Conservation (phyloP, 2,888 invertebrate genomes). For the Eilema sororculum region DNA sequence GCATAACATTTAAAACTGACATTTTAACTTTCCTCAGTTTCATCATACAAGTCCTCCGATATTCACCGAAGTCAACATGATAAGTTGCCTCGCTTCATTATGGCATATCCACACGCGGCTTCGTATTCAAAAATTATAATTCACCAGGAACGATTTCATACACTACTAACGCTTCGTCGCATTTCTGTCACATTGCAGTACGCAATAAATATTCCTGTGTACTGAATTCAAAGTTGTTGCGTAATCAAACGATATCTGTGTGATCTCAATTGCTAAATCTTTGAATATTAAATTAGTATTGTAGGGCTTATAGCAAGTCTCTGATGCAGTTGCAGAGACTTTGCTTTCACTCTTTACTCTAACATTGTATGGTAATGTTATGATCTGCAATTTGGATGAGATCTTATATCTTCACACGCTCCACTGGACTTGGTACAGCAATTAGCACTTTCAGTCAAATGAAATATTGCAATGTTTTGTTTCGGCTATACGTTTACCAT, state of each 20-base stretch:
- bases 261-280: slow-evolving; percentile 68
- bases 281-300: slow-evolving; percentile 65
- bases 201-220: slow-evolving; percentile 32
- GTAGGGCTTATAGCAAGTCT: slow-evolving; percentile 54
- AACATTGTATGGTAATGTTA: slow-evolving; percentile 72
- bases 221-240: slow-evolving; percentile 39
- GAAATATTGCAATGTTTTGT: slow-evolving; percentile 57
- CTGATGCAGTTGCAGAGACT: slow-evolving; percentile 34
- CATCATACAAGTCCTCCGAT: slow-evolving; percentile 25
- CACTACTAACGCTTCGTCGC: slow-evolving; percentile 35
- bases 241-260: slow-evolving; percentile 43
- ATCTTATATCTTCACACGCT: slow-evolving; percentile 72
- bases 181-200: slow-evolving; percentile 39
- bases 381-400: slow-evolving; percentile 62
- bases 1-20: slow-evolving; percentile 11
- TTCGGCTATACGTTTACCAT: slow-evolving; percentile 51
- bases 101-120: background rate
- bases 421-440: slow-evolving; percentile 63
- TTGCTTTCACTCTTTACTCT: slow-evolving; percentile 72
- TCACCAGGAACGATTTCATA: slow-evolving; percentile 19
- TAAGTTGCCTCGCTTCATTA: slow-evolving; percentile 28
- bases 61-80: slow-evolving; percentile 15
- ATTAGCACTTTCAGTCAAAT: slow-evolving; percentile 65
- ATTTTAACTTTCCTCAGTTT: slow-evolving; percentile 41
- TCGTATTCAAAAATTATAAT: slow-evolving; percentile 16